A percentile compares a stretch with the other conserved stretches of the same genome.
Evolutionary conservation across 1,140 invertebrate genomes (phyloP).

Genomic region (Lepidurus couesii): DNA sequence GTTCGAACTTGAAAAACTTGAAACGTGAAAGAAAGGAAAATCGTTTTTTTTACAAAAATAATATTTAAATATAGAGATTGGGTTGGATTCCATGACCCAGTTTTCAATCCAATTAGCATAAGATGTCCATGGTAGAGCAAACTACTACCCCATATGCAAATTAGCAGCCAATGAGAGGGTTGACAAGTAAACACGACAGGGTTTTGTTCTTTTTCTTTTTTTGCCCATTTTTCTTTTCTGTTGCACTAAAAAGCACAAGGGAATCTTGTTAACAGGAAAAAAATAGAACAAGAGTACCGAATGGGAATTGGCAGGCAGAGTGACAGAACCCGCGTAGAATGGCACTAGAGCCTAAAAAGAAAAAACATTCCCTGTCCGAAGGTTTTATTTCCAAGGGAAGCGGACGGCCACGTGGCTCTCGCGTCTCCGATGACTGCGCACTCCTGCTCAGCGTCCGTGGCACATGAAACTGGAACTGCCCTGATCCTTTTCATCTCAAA

Average conservation of each 20-base stretch:
- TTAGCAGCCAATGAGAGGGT: background rate
- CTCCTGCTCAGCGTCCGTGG: background rate
- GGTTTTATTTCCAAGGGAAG: background rate
- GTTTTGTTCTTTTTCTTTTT: background rate
- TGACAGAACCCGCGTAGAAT: background rate
- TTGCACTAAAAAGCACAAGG: background rate
- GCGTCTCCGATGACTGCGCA: conserved; percentile 10
- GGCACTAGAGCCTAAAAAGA: background rate
- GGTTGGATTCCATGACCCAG: no score
- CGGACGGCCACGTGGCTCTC: background rate
- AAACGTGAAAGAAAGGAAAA: no score
- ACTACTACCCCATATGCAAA: no score
- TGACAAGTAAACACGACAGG: background rate
- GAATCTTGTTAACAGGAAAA: no score
- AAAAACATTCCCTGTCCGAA: background rate
- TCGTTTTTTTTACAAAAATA: no score
- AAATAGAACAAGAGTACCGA: no score
- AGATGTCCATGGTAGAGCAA: no score
- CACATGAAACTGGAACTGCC: conserved; percentile 18
- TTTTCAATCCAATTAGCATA: no score
- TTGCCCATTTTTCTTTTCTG: background rate
- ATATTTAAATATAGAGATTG: no score
- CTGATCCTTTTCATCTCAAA: background rate
- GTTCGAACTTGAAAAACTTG: no score
- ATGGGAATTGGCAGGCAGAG: no score